These are phyloP conservation scores for Lasioglossum lativentre DNA, from an alignment of 2,888 invertebrate species.

Conservation along the genomic window DNA sequence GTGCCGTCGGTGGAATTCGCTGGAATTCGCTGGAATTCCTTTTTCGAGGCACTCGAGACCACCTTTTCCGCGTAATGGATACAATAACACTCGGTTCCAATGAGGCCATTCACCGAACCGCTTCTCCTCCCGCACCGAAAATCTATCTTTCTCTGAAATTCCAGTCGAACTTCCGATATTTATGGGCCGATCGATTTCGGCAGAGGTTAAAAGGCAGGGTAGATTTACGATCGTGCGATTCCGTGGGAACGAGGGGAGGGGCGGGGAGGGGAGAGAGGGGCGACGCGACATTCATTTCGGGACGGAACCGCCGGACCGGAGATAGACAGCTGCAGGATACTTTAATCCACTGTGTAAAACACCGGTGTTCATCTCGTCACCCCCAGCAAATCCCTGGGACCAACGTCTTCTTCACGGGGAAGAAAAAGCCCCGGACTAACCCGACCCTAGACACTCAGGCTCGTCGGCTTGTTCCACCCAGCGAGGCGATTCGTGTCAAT, in stretches of 20 bases:
- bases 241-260: not conserved
- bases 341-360: constrained; percentile 55
- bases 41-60: constrained; percentile 11
- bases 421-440: constrained; percentile 26
- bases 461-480: not conserved
- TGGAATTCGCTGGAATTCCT: not conserved
- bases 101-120: constrained; percentile 38
- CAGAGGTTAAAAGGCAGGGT: constrained; percentile 31
- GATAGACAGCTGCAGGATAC: constrained; percentile 35
- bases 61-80: constrained; percentile 25
- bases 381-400: constrained; percentile 27
- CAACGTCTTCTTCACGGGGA: constrained; percentile 8
- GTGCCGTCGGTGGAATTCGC: not conserved
- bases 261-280: not conserved
- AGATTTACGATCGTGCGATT: constrained; percentile 64
- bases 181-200: constrained; percentile 55
- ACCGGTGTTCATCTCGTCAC: constrained; percentile 14
- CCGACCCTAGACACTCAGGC: not conserved
- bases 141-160: constrained; percentile 54
- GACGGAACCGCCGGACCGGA: not conserved
- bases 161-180: constrained; percentile 51
- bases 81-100: constrained; percentile 17
- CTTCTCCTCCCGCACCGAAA: constrained; percentile 13
- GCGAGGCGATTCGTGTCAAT: constrained; percentile 14
- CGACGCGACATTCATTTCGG: constrained; percentile 17